Evolutionary conservation across 2,888 invertebrate genomes (phyloP).

Genomic region (Xylota sylvarum): DNA sequence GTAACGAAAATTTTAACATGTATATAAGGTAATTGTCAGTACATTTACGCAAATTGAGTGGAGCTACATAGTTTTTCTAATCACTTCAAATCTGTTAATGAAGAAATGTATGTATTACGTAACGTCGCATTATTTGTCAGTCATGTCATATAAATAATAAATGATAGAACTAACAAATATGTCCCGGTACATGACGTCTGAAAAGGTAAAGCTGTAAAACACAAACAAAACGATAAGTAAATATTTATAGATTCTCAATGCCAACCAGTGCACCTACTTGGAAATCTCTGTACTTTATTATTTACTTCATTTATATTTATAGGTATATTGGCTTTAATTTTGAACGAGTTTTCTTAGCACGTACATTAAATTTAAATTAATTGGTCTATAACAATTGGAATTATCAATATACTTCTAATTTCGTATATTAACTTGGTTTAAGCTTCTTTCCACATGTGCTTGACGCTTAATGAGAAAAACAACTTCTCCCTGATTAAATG

Average conservation of each 20-base stretch:
- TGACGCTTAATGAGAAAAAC: too few relatives aligned
- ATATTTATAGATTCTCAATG: neutral
- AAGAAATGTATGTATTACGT: neutral
- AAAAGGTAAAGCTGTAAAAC: neutral
- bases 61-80: neutral
- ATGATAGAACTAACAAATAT: neutral
- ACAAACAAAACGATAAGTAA: constrained; percentile 4
- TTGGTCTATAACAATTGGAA: too few relatives aligned
- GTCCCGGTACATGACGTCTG: neutral
- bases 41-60: neutral
- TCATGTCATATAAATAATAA: neutral
- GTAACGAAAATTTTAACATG: neutral
- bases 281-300: constrained; percentile 2
- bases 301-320: constrained; percentile 1
- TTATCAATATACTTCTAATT: too few relatives aligned
- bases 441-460: too few relatives aligned
- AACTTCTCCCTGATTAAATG: too few relatives aligned
- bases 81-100: neutral
- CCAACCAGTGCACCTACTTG: neutral
- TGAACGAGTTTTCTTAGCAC: neutral
- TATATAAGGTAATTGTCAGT: neutral
- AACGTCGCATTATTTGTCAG: neutral
- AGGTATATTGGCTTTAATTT: neutral
- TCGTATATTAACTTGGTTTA: too few relatives aligned
- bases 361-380: neutral